Percentiles rank a stretch among this genome's conserved stretches.
Evolutionary conservation across 2,113 vertebrate species (phyloP).

Genomic region (Martes martes): DNA sequence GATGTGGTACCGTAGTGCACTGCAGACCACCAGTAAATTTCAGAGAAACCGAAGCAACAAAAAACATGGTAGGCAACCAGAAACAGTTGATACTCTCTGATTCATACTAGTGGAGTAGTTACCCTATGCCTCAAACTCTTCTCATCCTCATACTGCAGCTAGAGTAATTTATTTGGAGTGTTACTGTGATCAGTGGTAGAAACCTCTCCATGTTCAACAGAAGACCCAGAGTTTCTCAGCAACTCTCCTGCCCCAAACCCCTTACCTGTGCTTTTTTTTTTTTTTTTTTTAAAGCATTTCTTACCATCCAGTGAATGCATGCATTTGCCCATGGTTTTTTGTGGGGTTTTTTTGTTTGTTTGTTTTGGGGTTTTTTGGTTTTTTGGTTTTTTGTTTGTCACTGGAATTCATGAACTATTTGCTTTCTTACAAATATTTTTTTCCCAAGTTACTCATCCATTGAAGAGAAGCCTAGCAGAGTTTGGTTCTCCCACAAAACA

Average conservation of each 20-base stretch:
- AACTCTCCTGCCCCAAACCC: background rate
- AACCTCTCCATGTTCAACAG: accelerated
- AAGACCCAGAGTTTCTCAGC: background rate
- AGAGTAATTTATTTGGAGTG: background rate
- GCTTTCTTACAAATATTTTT: background rate
- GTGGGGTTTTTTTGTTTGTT: background rate
- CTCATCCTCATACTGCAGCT: accelerated
- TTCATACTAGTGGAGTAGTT: background rate
- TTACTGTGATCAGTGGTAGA: background rate
- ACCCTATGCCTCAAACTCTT: background rate
- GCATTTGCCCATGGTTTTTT: background rate
- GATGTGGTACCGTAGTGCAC: accelerated
- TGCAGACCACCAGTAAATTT: background rate
- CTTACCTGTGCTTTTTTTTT: too few relatives aligned
- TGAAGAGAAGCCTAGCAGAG: background rate
- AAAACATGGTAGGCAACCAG: background rate
- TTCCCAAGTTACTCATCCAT: background rate
- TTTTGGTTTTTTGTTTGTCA: background rate
- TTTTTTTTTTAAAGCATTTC: background rate
- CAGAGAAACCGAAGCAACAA: background rate
- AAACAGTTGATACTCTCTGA: background rate
- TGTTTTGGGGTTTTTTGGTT: background rate
- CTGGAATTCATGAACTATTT: background rate
- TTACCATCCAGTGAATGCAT: background rate
- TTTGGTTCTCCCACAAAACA: background rate